A percentile compares a stretch with the other conserved stretches of the same genome.
phyloP scores from a whole-genome alignment of 64 coral and sea anemone genomes.

The Montipora efflorescens region DNA sequence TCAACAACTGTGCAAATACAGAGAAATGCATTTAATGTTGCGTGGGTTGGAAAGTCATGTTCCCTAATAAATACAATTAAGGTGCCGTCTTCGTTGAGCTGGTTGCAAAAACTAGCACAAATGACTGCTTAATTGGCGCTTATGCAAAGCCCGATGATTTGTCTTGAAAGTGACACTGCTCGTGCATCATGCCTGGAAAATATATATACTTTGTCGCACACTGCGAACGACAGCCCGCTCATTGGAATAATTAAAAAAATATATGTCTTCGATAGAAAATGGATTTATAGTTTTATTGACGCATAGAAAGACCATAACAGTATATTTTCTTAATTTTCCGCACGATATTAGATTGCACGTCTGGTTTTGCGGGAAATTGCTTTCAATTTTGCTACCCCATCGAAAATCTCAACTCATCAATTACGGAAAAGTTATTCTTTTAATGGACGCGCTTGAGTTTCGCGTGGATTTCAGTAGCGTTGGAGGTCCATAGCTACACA shows the following conservation, averaged over 20 bases:
- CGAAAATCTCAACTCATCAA: not conserved
- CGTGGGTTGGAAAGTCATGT: not conserved
- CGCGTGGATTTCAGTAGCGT: constrained; percentile 12
- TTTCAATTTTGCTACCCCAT: not conserved
- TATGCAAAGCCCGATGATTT: not conserved
- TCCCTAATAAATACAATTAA: not conserved
- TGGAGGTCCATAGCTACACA: too few species aligned
- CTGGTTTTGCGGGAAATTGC: constrained; percentile 38
- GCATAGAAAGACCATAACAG: too few species aligned
- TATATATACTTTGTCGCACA: not conserved
- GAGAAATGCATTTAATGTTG: not conserved
- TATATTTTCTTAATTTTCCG: not conserved
- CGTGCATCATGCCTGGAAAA: not conserved
- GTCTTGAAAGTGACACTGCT: constrained; percentile 5
- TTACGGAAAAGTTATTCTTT: not conserved
- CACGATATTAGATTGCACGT: constrained; percentile 11
- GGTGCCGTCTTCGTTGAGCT: constrained; percentile 16
- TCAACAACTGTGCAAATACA: constrained; percentile 50
- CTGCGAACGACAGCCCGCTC: not conserved
- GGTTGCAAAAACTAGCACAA: not conserved
- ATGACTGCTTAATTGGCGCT: constrained; percentile 11
- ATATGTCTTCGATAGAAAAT: too few species aligned
- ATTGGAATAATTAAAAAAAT: not conserved
- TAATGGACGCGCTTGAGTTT: too few species aligned
- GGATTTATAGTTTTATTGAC: not conserved